A percentile compares a stretch with the other conserved stretches of the same genome.
These are phyloP conservation scores for Hydrotaea diabolus DNA, from an alignment of 2,888 invertebrate species.

Conservation along the genomic window DNA sequence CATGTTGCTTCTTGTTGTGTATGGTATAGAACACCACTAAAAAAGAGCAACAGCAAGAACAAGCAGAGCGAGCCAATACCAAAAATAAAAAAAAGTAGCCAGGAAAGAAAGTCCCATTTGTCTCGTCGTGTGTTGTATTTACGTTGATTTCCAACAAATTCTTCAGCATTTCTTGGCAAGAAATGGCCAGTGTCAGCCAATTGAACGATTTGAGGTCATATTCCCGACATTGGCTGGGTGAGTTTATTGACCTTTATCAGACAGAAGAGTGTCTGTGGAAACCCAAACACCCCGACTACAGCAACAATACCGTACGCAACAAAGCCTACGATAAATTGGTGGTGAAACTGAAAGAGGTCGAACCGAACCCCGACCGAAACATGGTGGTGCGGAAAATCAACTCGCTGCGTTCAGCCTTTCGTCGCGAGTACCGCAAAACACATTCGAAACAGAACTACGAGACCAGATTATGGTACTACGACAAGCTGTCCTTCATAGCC, in stretches of 20 bases:
- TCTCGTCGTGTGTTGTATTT: neutral
- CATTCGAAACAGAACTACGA: conserved; percentile 76
- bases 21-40: conserved; percentile 3
- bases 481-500: conserved; percentile 78
- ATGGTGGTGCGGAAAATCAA: conserved; percentile 81
- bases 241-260: conserved; percentile 79
- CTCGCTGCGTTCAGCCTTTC: conserved; percentile 78
- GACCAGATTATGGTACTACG: conserved; percentile 79
- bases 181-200: conserved; percentile 72
- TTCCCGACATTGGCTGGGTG: conserved; percentile 79
- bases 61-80: conserved; percentile 21
- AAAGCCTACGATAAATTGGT: conserved; percentile 79
- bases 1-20: neutral
- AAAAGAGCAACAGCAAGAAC: neutral
- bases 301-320: conserved; percentile 78
- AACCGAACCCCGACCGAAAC: conserved; percentile 78
- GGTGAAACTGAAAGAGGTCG: conserved; percentile 79
- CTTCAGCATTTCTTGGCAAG: conserved; percentile 37
- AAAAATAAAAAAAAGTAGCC: neutral
- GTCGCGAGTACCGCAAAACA: conserved; percentile 78
- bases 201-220: conserved; percentile 78
- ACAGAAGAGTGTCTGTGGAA: conserved; percentile 79
- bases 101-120: neutral
- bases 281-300: conserved; percentile 79
- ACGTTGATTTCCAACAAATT: neutral